Evolutionary conservation across 2,888 invertebrate genomes (phyloP), one percentile per base, ranked within the genome.

Genomic region (Exocentrus adspersus): DNA sequence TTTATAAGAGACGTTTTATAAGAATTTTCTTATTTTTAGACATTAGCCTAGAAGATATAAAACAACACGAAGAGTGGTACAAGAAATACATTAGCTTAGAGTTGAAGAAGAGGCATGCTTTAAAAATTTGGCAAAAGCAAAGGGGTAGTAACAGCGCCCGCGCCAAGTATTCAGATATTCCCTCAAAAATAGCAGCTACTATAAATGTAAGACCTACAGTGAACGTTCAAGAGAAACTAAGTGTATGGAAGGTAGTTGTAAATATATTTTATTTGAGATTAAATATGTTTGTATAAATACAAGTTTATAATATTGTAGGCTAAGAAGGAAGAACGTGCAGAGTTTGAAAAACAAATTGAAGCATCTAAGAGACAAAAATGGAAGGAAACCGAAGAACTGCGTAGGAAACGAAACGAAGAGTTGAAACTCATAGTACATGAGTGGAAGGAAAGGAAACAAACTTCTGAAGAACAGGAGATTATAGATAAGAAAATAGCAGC

Each of bases 1-100:
- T n/a, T n/a, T n/a, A n/a, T n/a, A n/a, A n/a, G n/a, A n/a, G n/a
- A n/a, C n/a, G n/a, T n/a, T n/a, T n/a, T n/a, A n/a, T n/a, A n/a
- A n/a, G n/a, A n/a, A n/a, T n/a, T n/a, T n/a, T n/a, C n/a, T n/a
- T n/a, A n/a, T n/a, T 3, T 37, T 48, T 65, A 79, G 82, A 82
- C 73, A 78, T 80, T 46, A 75, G 72, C 32, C 67, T 73, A 7
- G 82, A 84, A 51, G 76, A 78, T 17, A 82, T 86, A 28, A 75
- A 81, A 10, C 77, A 79, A 60, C 87, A 87, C 72, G 83, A 85
- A 58, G 77, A 81, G 2, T 86, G 86, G 86, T 85, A 84, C 71
- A 79, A 79, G 60, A 72, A 80, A 57, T 87, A 86, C 70, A 64
- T 82, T 9, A 68, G 77, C 2, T 72, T 87, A 42, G 81, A 83